Conservation (phyloP, 1,140 invertebrate species). For the Drosophila jambulina region DNA sequence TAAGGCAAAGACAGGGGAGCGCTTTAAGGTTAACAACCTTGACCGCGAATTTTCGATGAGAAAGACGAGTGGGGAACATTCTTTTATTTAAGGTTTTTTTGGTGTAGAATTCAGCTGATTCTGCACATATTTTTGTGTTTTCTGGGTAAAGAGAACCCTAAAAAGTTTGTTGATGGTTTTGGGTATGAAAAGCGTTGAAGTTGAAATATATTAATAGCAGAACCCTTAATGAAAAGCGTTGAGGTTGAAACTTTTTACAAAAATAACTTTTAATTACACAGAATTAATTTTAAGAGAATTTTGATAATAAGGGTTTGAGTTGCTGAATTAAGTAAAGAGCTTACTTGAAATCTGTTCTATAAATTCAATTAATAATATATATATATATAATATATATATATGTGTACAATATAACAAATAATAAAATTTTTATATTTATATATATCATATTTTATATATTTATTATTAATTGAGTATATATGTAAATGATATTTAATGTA, state of each 20-base stretch:
- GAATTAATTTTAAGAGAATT: not conserved
- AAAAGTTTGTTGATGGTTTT: not conserved
- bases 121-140: conserved; percentile 6
- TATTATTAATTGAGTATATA: too few relatives aligned
- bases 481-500: too few relatives aligned
- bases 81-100: conserved; percentile 20
- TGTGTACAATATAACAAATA: too few relatives aligned
- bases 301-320: not conserved
- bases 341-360: conserved; percentile 3
- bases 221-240: too few relatives aligned
- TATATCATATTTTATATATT: too few relatives aligned
- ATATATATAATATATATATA: too few relatives aligned
- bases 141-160: conserved; percentile 23
- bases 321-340: too few relatives aligned
- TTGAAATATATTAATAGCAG: not conserved
- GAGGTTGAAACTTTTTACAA: too few relatives aligned
- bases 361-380: not conserved
- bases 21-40: conserved; percentile 76
- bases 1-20: conserved; percentile 22
- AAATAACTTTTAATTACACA: not conserved
- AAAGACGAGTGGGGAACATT: conserved; percentile 12
- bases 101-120: conserved; percentile 10
- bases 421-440: too few relatives aligned
- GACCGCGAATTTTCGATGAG: conserved; percentile 67
- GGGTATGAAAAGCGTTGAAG: not conserved